Conservation (phyloP, 2,113 vertebrate species). For the Silurus glanis region DNA sequence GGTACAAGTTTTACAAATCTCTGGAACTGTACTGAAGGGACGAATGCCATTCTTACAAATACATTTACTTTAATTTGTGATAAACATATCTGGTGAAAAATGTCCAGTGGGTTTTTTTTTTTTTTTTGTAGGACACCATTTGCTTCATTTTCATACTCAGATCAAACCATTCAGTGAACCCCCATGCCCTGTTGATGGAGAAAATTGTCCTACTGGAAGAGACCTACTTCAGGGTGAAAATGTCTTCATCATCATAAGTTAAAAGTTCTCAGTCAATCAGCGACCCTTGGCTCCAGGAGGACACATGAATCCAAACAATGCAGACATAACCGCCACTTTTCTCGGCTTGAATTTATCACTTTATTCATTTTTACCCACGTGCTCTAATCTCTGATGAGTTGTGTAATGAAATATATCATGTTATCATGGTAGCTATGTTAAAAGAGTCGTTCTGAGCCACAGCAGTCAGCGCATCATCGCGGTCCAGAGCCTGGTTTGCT, state of each 20-base stretch:
- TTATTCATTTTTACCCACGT: slow-evolving; percentile 20
- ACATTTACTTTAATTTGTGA: neutral
- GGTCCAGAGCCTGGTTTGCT: slow-evolving; percentile 43
- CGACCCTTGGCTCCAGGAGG: neutral
- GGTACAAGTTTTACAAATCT: neutral
- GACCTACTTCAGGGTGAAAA: neutral
- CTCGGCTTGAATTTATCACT: neutral
- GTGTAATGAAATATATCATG: slow-evolving; percentile 28
- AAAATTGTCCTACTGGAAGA: neutral
- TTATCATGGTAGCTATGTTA: slow-evolving; percentile 17
- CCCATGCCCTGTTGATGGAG: neutral
- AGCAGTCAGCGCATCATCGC: slow-evolving; percentile 37
- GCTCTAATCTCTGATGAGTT: slow-evolving; percentile 32
- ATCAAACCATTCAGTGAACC: neutral
- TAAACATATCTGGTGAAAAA: neutral
- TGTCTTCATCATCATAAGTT: neutral
- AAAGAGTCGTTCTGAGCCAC: slow-evolving; percentile 42
- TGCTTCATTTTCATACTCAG: slow-evolving; percentile 1
- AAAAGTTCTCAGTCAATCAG: neutral
- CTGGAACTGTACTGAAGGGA: neutral
- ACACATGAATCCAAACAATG: neutral
- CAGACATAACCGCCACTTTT: too few species aligned
- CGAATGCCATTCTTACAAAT: neutral
- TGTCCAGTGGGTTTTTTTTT: too few species aligned
- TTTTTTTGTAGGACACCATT: too few species aligned